phyloP scores from a whole-genome alignment of 2,797 vertebrate species.

The Syngnathus acus region DNA sequence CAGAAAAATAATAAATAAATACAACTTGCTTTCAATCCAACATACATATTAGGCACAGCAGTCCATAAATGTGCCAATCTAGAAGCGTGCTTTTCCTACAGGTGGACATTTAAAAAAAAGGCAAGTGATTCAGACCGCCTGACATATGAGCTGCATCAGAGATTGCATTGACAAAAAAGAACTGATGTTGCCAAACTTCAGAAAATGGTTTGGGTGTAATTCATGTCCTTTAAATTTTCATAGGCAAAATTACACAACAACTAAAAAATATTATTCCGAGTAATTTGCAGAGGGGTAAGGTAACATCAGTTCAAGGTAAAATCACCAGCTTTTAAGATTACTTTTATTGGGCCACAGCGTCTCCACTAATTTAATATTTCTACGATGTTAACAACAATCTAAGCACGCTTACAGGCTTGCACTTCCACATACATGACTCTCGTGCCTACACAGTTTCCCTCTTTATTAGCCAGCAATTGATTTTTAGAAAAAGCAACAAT shows the following conservation, averaged over 20 bases:
- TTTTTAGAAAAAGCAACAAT: not conserved
- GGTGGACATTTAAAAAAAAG: conserved; percentile 46
- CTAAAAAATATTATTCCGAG: not conserved
- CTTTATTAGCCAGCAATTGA: not conserved
- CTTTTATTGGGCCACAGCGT: not conserved
- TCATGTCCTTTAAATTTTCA: conserved; percentile 20
- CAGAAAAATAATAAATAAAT: conserved; percentile 10
- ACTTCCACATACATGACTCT: not conserved
- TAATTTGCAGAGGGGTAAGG: not conserved
- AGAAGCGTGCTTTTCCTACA: conserved; percentile 54
- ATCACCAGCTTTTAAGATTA: not conserved
- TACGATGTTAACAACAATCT: not conserved
- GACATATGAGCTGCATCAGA: conserved; percentile 28
- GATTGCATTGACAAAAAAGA: conserved; percentile 10
- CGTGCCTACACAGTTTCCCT: not conserved
- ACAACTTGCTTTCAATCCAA: conserved; percentile 38
- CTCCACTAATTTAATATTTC: not conserved
- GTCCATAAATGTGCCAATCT: conserved; percentile 43
- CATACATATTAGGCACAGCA: conserved; percentile 31
- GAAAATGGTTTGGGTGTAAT: conserved; percentile 25
- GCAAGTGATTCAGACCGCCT: conserved; percentile 44
- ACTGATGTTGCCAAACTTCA: conserved; percentile 10
- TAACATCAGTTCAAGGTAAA: not conserved
- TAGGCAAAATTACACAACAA: not conserved
- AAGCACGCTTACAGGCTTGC: not conserved